Conservation (phyloP, 2,888 invertebrate species). For the Sphaeridia pumilis region DNA sequence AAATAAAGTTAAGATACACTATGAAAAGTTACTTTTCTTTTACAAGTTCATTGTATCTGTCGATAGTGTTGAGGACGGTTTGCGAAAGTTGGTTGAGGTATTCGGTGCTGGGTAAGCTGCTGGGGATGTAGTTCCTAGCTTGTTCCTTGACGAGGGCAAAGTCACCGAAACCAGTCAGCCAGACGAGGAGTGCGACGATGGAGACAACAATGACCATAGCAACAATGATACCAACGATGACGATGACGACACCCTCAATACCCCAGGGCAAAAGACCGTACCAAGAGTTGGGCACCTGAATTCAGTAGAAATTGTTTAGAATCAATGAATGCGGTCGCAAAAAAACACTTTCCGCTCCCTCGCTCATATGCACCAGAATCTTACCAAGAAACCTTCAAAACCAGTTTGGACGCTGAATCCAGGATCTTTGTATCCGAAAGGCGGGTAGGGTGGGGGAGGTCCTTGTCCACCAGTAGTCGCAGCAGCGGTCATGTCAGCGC, state of each 20-base stretch:
- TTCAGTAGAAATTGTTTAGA: neutral
- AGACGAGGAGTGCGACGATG: conserved; percentile 32
- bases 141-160: conserved; percentile 32
- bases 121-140: conserved; percentile 29
- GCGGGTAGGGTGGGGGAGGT: conserved; percentile 8
- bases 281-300: conserved; percentile 36
- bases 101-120: conserved; percentile 20
- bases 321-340: too few species aligned
- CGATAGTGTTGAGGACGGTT: conserved; percentile 32
- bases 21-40: conserved; percentile 9
- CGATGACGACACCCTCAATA: conserved; percentile 35
- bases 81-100: conserved; percentile 25
- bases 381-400: conserved; percentile 36
- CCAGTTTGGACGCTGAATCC: conserved; percentile 35
- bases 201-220: conserved; percentile 33
- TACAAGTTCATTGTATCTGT: conserved; percentile 30
- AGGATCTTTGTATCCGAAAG: conserved; percentile 31
- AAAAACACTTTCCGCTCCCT: too few species aligned
- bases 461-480: too few species aligned
- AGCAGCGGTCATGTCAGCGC: neutral
- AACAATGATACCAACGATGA: conserved; percentile 34
- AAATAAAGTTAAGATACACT: too few species aligned
- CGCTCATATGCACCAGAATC: neutral
- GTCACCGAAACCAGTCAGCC: conserved; percentile 34
- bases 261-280: conserved; percentile 36